Base-by-base conservation (phyloP, 2,888 invertebrate genomes). In the Apoda limacodes region DNA sequence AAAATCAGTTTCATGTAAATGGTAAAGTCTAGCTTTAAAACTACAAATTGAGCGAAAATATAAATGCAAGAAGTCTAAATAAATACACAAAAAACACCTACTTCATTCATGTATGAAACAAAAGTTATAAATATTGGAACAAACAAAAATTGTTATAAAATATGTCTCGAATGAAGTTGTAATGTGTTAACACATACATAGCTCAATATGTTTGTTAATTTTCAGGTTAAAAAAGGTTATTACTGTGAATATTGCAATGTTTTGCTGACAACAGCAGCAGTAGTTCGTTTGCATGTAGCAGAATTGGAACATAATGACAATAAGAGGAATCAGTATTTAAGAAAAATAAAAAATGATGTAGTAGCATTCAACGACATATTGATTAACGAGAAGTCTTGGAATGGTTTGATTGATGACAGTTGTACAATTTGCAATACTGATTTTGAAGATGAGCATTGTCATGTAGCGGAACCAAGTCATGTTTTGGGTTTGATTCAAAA, bases 221-320 rank as follows among this genome's bases (percentile, higher is more conserved):
- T 58, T 9, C 51, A 74, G 74, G 59, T 70, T 6, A 60, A 58
- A 35, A 43, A 45, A 3, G 62, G 64, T 6, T 74, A 72, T 37
- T 69, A 48, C 41, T 74, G 74, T 27, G 62, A 61, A 28, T 54
- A 50, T 28, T 74, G 74, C 45, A 58, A 63, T 27, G 19, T 47
- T 1, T 28, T 69, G 3, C 34, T 72, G 5, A 28, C 51, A 2
- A 62, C 60, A 2, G 40, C 51, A 1, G 40, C 55, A 1, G 60
- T 61, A 42, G 58, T 68, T 1, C 46, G 49, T 3, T 22, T 68
- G 6, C 74, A 72, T 20, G 29, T 67, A 1, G 27, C 35, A 5
- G 65, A 67, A 19, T 35, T 39, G 2, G 24, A 25, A 2, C 72
- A 72, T 23, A 35, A 37, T 1, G 37, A 44, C 2, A 60, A 50